A percentile compares a stretch with the other conserved stretches of the same genome.
Conservation (phyloP, 1,140 invertebrate species). For the Pseudomyrmex flavicornis region DNA sequence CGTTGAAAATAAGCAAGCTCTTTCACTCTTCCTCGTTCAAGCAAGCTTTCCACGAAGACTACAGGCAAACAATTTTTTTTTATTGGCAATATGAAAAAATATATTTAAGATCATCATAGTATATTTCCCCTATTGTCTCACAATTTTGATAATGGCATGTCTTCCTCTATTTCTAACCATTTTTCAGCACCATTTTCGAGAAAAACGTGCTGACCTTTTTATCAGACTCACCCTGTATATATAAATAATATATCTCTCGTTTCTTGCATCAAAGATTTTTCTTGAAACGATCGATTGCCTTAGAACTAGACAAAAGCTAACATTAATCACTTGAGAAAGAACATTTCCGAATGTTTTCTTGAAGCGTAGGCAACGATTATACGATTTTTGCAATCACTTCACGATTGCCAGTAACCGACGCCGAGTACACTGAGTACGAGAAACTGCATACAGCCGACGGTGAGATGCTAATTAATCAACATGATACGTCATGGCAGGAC, state of each 20-base stretch:
- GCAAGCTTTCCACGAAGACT: too few relatives aligned
- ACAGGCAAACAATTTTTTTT: too few relatives aligned
- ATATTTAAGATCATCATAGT: too few relatives aligned
- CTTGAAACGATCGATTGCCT: conserved; percentile 16
- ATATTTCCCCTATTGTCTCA: too few relatives aligned
- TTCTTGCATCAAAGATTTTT: conserved; percentile 6
- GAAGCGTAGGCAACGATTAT: conserved; percentile 20
- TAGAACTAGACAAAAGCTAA: conserved; percentile 20
- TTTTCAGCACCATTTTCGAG: too few relatives aligned
- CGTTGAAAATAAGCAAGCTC: too few relatives aligned
- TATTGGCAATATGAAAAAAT: too few relatives aligned
- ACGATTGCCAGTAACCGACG: conserved; percentile 11
- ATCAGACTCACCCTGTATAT: too few relatives aligned
- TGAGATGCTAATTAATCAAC: conserved; percentile 59
- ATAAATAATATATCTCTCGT: background rate
- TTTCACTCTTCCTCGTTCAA: too few relatives aligned
- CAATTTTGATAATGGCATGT: too few relatives aligned
- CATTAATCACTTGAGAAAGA: conserved; percentile 41
- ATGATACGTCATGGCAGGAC: conserved; percentile 59
- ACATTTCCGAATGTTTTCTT: conserved; percentile 38
- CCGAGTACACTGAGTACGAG: conserved; percentile 18
- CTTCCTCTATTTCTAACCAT: too few relatives aligned
- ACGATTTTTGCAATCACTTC: conserved; percentile 45
- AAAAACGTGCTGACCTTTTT: too few relatives aligned
- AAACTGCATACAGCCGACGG: conserved; percentile 20